Evolutionary conservation across 2,888 invertebrate species (phyloP), one percentile per base, ranked within the genome.

Genomic region (Gerris lacustris): DNA sequence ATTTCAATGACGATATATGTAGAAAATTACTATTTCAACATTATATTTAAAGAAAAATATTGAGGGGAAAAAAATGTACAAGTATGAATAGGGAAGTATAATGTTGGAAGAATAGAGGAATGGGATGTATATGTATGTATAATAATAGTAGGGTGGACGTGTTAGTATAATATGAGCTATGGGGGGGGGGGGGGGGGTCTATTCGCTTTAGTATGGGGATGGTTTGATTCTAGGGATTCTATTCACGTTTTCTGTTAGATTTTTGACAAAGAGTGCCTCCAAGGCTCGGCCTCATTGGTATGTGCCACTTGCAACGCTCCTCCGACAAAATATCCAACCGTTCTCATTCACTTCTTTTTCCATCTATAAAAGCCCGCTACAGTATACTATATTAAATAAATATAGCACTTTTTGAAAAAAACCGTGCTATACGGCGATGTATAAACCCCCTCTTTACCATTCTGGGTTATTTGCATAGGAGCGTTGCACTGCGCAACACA

Each of bases 241-340:
- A 55, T 55, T 55, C 55, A 55, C 55, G 55, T 55, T 55, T 55
- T 55, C 55, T 55, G 55, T 55, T 55, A 55, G 55, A 55, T 55
- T 55, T 55, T 55, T 55, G 55, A 55, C 55, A 55, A 55, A 55
- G 55, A 55, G 55, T 31, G 55, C 55, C 9, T 55, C 2, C 11
- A 1, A 55, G 55, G 9, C 11, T 55, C 15, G 55, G 11, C 55
- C 55, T 55, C 55, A 55, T 55, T 55, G 55, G 55, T 55, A 55
- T 55, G 55, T 55, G 55, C 55, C 55, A 11, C 55, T 11, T 55
- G 55, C 55, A 15, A 4, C 55, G 15, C 55, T 55, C 11, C 15
- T 55, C 55, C 55, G 55, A 55, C 55, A 55, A 55, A 55, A 55
- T 55, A 55, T 55, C 55, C 55, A 9, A 11, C 55, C 15, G 15